Evolutionary conservation across 2,888 invertebrate genomes (phyloP).

Genomic region (Limenitis camilla): DNA sequence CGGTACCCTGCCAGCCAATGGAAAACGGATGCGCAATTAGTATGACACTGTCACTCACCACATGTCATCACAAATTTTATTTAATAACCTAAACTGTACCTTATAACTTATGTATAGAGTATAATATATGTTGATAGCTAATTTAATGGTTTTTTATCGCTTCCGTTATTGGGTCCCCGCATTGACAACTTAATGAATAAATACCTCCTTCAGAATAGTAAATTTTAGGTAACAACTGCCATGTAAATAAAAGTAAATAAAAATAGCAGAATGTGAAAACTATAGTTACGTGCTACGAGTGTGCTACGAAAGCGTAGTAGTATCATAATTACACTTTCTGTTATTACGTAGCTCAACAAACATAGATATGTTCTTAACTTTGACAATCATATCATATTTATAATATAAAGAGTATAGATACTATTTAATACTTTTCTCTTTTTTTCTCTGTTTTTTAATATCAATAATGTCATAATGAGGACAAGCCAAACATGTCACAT

Average conservation of each 20-base stretch:
- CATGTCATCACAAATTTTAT: slow-evolving; percentile 37
- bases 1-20: slow-evolving; percentile 47
- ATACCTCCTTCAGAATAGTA: not conserved
- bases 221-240: not conserved
- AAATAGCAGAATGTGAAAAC: too few species aligned
- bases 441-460: too few species aligned
- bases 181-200: slow-evolving; percentile 1
- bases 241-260: not conserved
- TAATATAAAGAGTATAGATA: too few species aligned
- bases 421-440: too few species aligned
- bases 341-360: too few species aligned
- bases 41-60: slow-evolving; percentile 63
- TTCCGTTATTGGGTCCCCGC: slow-evolving; percentile 46
- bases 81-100: slow-evolving; percentile 22
- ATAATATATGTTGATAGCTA: slow-evolving; percentile 19
- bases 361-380: too few species aligned
- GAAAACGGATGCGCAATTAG: slow-evolving; percentile 51
- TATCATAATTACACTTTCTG: too few species aligned
- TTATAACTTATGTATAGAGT: slow-evolving; percentile 15
- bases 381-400: too few species aligned
- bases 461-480: too few species aligned
- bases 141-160: slow-evolving; percentile 19
- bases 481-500: too few species aligned
- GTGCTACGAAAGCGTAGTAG: slow-evolving; percentile 1
- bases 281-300: slow-evolving; percentile 7